phyloP scores from a whole-genome alignment of 1,140 invertebrate species.

The Aphaenogaster floridana region DNA sequence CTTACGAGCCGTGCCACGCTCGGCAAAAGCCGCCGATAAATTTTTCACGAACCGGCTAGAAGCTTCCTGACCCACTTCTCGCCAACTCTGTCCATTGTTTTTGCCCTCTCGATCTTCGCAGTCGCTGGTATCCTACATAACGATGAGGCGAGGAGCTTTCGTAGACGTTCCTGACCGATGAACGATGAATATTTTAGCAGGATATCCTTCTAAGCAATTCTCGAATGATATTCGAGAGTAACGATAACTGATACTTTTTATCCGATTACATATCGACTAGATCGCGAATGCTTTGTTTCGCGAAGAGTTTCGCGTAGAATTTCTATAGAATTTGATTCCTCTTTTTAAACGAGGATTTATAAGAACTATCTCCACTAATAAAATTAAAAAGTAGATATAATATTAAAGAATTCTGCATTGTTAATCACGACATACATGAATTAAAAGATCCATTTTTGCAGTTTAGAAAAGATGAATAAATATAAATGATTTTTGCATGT shows the following conservation, averaged over 20 bases:
- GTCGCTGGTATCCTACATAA: constrained; percentile 23
- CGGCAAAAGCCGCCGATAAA: constrained; percentile 51
- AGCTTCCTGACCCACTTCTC: constrained; percentile 50
- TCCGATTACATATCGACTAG: neutral
- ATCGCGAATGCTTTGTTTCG: neutral
- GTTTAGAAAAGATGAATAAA: neutral
- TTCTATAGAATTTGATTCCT: neutral
- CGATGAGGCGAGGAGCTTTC: constrained; percentile 5
- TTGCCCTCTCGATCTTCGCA: constrained; percentile 30
- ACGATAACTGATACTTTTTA: constrained; percentile 4
- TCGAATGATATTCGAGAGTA: constrained; percentile 25
- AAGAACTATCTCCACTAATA: neutral
- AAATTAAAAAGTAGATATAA: neutral
- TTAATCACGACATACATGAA: neutral
- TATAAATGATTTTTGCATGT: neutral
- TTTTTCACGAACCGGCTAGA: constrained; percentile 52
- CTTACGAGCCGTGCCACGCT: constrained; percentile 22
- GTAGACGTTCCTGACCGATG: neutral
- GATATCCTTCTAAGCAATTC: neutral
- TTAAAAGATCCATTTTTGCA: neutral
- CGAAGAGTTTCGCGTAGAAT: neutral
- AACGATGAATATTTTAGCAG: constrained; percentile 56
- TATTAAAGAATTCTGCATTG: neutral
- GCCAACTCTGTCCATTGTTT: constrained; percentile 21
- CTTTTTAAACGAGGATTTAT: neutral